Evolutionary conservation across 2,888 invertebrate species (phyloP), one percentile per base, ranked within the genome.

Genomic region (Acanthococcus lagerstroemiae): DNA sequence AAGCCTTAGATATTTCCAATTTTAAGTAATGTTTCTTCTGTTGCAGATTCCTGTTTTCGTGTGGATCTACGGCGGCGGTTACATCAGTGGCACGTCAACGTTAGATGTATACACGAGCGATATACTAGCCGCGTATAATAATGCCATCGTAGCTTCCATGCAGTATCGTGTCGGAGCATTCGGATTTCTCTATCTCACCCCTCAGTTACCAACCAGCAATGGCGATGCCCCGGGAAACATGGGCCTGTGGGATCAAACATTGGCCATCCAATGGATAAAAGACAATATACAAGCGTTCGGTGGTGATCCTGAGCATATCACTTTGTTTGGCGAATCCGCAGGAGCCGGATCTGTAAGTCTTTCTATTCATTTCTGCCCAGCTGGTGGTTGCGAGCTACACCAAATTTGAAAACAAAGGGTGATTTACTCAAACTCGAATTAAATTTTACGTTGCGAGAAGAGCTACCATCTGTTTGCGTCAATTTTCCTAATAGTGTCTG

Each of bases 1-100:
- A n/a, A n/a, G n/a, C n/a, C n/a, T n/a, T n/a, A n/a, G n/a, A n/a
- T n/a, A n/a, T n/a, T n/a, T n/a, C n/a, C n/a, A n/a, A n/a, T n/a
- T n/a, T n/a, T n/a, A n/a, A n/a, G 15, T 54, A 54, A 15, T 24
- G 46, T 52, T 37, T 37, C 1, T 22, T 57, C 19, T 57, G 19
- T 58, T 60, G 15, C 65, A 73, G 76, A 83, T 87, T 72, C 88
- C 93, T 63, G 86, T 93, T 73, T 79, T 94, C 71, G 85, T 95
- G 55, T 95, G 95, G 94, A 90, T 94, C 72, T 93, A 93, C 76
- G 94, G 95, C 0, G 95, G 95, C 5, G 92, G 93, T 21, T 95
- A 90, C 77, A 91, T 90, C 88, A 88, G 88, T 73, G 95, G 95
- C 25, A 90, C 93, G 22, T 87, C 91, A 50, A 92, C 93, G 17